Percentiles rank a stretch among this genome's conserved stretches.
Conservation (phyloP, 2,113 vertebrate genomes). For the Pyxicephalus adspersus region DNA sequence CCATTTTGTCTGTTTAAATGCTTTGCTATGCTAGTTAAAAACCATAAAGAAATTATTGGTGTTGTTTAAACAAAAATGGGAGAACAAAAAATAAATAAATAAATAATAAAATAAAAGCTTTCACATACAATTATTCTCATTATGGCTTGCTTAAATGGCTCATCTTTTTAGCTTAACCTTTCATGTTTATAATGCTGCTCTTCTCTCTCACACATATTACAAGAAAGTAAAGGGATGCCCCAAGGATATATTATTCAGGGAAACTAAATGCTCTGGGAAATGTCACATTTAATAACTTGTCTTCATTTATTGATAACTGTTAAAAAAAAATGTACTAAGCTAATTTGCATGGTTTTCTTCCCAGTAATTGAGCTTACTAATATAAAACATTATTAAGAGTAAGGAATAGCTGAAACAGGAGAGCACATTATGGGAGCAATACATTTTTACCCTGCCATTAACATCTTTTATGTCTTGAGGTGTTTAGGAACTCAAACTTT, state of each 20-base stretch:
- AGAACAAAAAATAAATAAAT: neutral
- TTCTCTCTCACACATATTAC: constrained; percentile 46
- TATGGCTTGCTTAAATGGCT: constrained; percentile 46
- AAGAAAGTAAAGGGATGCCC: constrained; percentile 47
- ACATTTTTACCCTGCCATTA: neutral
- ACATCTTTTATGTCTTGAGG: neutral
- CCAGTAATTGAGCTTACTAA: constrained; percentile 57
- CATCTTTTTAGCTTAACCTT: constrained; percentile 53
- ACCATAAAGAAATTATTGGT: constrained; percentile 26
- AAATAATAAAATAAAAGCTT: neutral
- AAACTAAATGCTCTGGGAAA: constrained; percentile 57
- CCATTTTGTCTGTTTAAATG: constrained; percentile 1
- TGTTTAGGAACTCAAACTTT: too few species aligned
- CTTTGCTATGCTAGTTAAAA: constrained; percentile 19
- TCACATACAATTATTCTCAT: constrained; percentile 47
- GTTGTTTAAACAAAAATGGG: constrained; percentile 7
- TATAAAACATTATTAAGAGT: constrained; percentile 6
- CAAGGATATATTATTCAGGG: constrained; percentile 63
- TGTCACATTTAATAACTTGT: constrained; percentile 62
- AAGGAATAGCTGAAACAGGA: neutral
- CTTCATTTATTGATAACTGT: constrained; percentile 50
- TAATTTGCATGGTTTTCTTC: constrained; percentile 54
- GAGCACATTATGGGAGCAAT: neutral
- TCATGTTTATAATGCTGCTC: constrained; percentile 58
- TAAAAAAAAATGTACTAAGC: constrained; percentile 59